Base-by-base conservation (phyloP, 1,140 invertebrate genomes). In the Polyergus mexicanus region DNA sequence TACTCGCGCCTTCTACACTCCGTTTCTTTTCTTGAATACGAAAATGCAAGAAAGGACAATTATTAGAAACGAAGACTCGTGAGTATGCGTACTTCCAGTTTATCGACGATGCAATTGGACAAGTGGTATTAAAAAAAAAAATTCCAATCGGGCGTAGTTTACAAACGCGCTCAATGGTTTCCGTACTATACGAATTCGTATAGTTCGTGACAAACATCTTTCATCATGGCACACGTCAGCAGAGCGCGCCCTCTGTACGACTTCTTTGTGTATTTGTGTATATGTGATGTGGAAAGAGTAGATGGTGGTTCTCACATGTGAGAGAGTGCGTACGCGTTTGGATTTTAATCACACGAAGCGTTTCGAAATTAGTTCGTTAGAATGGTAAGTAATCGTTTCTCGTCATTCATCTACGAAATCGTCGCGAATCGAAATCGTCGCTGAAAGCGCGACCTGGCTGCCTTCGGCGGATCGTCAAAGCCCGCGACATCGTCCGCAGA, bases 211-310 rank as follows among this genome's bases (percentile, higher is more conserved):
- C 41, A 22, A 10, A 32, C 25, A 19, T 60, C 65, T 90, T 72
- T 88, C 78, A 63, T 88, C 78, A 86, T 90, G 88, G 63, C 90
- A 91, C 90, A 91, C 90, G 90, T 91, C 90, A 91, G 90, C 89
- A 91, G 28, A 81, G 58, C 22, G 74, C 90, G 90, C 90, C 90
- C 75, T 88, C 90, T 91, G 62, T 25, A 78, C 32, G 10, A 19
- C 32, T 28, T 41, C 35, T 69, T 71, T 54, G 13, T 22, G 63
- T 86, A 90, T 90, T 91, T 89, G 77, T 91, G 86, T 90, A 90
- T 90, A 88, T 90, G 90, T 91, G 87, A 91, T 91, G 87, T 89
- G 88, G 83, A 91, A 76, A 89, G 80, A 78, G 62, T 47, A 51
- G 66, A 65, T 90, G 13, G 44, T 77, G 83, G 77, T 75, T 75